Percentiles rank a stretch among this genome's conserved stretches.
Evolutionary conservation across 2,797 vertebrate genomes (phyloP).

Genomic region (Lepidocolaptes lacrymiger): DNA sequence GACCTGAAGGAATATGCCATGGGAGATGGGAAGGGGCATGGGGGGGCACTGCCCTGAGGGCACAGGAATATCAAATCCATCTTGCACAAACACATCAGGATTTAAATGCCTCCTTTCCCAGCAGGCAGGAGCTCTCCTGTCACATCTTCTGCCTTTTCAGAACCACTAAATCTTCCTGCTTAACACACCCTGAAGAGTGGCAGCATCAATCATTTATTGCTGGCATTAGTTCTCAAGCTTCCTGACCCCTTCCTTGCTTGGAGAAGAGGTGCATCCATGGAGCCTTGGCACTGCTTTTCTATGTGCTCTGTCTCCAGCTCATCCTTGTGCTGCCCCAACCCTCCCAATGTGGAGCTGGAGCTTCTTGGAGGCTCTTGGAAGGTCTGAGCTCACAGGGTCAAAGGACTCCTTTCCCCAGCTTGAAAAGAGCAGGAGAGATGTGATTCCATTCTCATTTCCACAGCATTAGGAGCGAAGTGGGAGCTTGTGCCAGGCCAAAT

Average conservation of each 20-base stretch:
- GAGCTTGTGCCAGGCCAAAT: neutral
- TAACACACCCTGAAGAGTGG: neutral
- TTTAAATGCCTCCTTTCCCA: neutral
- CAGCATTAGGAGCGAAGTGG: fast-evolving
- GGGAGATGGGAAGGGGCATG: neutral
- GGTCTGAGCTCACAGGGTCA: neutral
- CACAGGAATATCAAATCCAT: neutral
- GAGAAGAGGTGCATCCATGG: fast-evolving
- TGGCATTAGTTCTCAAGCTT: neutral
- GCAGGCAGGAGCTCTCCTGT: slow-evolving; percentile 29
- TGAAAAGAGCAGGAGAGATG: neutral
- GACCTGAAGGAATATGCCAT: neutral
- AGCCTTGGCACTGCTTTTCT: neutral
- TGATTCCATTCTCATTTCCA: neutral
- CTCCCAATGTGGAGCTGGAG: fast-evolving
- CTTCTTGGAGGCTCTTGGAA: neutral
- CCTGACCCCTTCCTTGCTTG: neutral
- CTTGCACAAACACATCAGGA: neutral
- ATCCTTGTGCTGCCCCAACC: neutral
- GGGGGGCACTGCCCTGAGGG: neutral
- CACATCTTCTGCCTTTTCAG: slow-evolving; percentile 4
- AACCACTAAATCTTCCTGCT: neutral
- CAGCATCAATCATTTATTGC: slow-evolving; percentile 4
- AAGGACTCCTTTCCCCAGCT: neutral
- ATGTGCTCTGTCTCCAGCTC: fast-evolving